These are phyloP conservation scores for Pitta sordida DNA, from an alignment of 2,113 vertebrate species.

Conservation along the genomic window DNA sequence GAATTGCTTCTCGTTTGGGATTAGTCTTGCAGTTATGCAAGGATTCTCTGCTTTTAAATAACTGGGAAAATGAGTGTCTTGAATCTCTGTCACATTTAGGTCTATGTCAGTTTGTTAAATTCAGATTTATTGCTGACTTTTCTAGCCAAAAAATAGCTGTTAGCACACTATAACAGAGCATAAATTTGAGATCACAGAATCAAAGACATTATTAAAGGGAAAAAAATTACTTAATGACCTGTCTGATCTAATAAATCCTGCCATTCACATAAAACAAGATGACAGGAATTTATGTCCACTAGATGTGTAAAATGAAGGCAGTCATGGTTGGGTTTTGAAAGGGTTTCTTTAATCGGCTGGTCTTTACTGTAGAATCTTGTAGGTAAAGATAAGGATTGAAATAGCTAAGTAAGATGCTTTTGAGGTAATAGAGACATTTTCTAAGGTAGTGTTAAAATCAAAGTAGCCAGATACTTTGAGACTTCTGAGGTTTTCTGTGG, in stretches of 20 bases:
- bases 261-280: conserved; percentile 49
- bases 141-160: conserved; percentile 62
- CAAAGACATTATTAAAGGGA: conserved; percentile 61
- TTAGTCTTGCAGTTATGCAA: conserved; percentile 11
- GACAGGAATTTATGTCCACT: conserved; percentile 67
- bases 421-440: neutral
- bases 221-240: conserved; percentile 71
- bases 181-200: conserved; percentile 72
- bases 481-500: neutral
- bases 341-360: neutral
- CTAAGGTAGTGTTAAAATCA: neutral
- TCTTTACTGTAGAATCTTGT: neutral
- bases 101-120: conserved; percentile 78
- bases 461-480: neutral
- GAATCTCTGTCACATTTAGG: conserved; percentile 45
- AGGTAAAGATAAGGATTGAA: neutral
- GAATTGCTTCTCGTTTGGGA: neutral
- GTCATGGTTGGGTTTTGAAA: neutral
- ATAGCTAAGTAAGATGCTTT: neutral
- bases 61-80: conserved; percentile 30
- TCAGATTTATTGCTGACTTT: conserved; percentile 72
- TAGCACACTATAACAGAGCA: conserved; percentile 61
- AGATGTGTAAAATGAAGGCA: conserved; percentile 65
- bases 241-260: conserved; percentile 73
- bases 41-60: conserved; percentile 35